Percentiles rank a stretch among this genome's conserved stretches.
Conservation (phyloP, 2,888 invertebrate species). For the Cryptocheilus praepositus region DNA sequence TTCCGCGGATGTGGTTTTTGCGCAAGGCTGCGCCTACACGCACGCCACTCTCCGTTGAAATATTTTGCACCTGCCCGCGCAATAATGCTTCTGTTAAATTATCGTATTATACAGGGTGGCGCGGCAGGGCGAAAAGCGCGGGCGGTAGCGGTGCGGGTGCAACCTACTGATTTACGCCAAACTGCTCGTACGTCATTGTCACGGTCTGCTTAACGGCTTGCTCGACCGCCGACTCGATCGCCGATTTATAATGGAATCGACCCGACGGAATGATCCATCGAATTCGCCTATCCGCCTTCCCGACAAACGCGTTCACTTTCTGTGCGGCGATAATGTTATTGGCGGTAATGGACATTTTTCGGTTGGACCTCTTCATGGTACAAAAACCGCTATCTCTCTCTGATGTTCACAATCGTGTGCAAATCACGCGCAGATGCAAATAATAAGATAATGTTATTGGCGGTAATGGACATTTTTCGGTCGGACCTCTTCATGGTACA, state of each 20-base stretch:
- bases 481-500: too few relatives aligned
- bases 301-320: too few relatives aligned
- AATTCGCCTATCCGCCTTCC: too few relatives aligned
- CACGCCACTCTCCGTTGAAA: slow-evolving; percentile 42
- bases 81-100: slow-evolving; percentile 57
- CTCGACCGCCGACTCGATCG: slow-evolving; percentile 28
- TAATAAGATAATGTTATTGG: too few relatives aligned
- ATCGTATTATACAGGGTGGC: slow-evolving; percentile 45
- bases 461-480: too few relatives aligned
- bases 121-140: slow-evolving; percentile 24
- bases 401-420: too few relatives aligned
- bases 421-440: too few relatives aligned
- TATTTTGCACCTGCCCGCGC: slow-evolving; percentile 57
- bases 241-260: slow-evolving; percentile 20
- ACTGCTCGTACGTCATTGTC: slow-evolving; percentile 55
- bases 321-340: too few relatives aligned
- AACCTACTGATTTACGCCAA: slow-evolving; percentile 53
- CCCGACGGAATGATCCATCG: not conserved
- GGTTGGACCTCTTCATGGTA: too few relatives aligned
- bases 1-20: slow-evolving; percentile 46
- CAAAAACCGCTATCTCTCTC: too few relatives aligned
- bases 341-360: too few relatives aligned
- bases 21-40: slow-evolving; percentile 18
- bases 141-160: slow-evolving; percentile 9
- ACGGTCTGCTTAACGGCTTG: slow-evolving; percentile 46